Base-by-base conservation (phyloP, 2,797 vertebrate species). In the Gephyroberyx darwinii region DNA sequence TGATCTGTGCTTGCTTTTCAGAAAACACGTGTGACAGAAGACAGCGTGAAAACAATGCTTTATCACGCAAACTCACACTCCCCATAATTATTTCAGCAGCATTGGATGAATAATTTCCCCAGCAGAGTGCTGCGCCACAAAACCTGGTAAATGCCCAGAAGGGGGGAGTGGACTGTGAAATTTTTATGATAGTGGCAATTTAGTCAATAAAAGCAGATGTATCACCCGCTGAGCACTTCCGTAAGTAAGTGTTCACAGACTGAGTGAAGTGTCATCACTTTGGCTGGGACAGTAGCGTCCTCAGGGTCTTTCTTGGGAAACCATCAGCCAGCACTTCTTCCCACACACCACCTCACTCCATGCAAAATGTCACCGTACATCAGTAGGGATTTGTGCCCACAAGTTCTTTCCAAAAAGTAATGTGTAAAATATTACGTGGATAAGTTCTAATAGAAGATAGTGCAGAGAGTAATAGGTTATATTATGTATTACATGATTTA, bases 121-220 rank as follows among this genome's bases (percentile, higher is more conserved):
- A 41, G 72, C 45, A 35, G 57, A 75, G 70, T 5, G 20, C 57
- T 47, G 78, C 20, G 37, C 52, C 12, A 22, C 52, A 73, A 65
- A 68, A 54, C 68, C 65, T 5, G 47, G 16, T 33, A 59, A 81
- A 84, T 74, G 65, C 71, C 66, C 65, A 60, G 5, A 41, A 76
- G 78, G 81, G 45, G 68, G 61, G 55, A 67, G 65, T 71, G 37
- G 9, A 60, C 43, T 71, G 75, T 80, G 65, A 82, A 73, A 76
- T 66, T 70, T 81, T 68, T 82, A 78, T 77, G 75, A 84, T 77
- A 13, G 71, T 52, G 60, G 63, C 67, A 81, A 74, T 81, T 84
- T 78, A 82, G 78, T 79, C 80, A 87, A 87, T 82, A 86, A 85
- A 84, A 85, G 83, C 73, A 79, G 80, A 83, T 61, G 77, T 79